phyloP scores from a whole-genome alignment of 2,113 vertebrate species.

The Bos javanicus region DNA sequence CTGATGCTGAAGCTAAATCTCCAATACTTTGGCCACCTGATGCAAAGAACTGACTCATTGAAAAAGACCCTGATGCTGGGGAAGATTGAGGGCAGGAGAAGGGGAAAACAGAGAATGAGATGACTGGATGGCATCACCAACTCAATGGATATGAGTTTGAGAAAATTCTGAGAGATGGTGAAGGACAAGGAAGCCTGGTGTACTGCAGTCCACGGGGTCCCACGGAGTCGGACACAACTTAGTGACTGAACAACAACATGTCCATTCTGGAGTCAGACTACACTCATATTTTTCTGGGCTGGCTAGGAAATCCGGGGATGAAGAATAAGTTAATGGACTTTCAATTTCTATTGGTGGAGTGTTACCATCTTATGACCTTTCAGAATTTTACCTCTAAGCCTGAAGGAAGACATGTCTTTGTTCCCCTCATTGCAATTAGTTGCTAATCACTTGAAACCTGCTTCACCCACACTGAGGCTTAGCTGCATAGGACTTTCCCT shows the following conservation, averaged over 20 bases:
- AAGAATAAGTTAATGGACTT: neutral
- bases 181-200: neutral
- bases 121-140: neutral
- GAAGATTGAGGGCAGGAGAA: neutral
- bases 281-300: neutral
- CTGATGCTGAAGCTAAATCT: neutral
- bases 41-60: neutral
- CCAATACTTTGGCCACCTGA: neutral
- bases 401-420: neutral
- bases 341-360: neutral
- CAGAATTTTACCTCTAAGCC: neutral
- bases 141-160: neutral
- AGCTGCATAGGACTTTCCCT: neutral
- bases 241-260: neutral
- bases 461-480: neutral
- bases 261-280: neutral
- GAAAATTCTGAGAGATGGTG: neutral
- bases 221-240: neutral
- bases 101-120: neutral
- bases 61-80: neutral
- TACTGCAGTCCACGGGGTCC: neutral
- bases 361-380: neutral
- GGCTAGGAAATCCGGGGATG: neutral
- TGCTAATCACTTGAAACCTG: constrained; percentile 19
- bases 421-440: neutral